A percentile compares a stretch with the other conserved stretches of the same genome.
phyloP scores from a whole-genome alignment of 2,113 vertebrate species.

The Equus quagga region DNA sequence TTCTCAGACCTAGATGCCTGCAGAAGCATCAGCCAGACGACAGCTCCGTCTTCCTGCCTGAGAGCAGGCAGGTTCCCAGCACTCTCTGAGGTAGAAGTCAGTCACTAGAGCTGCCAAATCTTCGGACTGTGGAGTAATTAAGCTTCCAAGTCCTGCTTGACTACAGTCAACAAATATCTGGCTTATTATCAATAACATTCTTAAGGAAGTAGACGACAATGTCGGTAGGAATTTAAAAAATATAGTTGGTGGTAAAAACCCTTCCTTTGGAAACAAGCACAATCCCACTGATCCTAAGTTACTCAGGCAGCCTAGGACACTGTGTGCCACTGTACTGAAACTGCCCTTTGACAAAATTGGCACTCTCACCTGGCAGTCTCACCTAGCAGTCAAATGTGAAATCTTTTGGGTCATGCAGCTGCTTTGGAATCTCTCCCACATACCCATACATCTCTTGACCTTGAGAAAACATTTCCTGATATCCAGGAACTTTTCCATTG shows the following conservation, averaged over 20 bases:
- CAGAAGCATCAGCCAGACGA: neutral
- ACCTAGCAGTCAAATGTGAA: slow-evolving; percentile 45
- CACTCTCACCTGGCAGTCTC: neutral
- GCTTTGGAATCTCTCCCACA: slow-evolving; percentile 69
- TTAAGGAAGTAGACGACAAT: neutral
- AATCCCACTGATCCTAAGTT: slow-evolving; percentile 1
- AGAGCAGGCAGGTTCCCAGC: neutral
- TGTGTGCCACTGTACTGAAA: slow-evolving; percentile 8
- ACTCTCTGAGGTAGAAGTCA: neutral
- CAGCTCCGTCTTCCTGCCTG: neutral
- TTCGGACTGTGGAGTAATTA: slow-evolving; percentile 15
- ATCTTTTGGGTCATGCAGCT: slow-evolving; percentile 44
- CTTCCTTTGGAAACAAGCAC: slow-evolving; percentile 37
- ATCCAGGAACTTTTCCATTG: slow-evolving; percentile 78
- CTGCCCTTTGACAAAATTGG: slow-evolving; percentile 47
- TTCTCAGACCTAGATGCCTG: neutral
- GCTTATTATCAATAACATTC: slow-evolving; percentile 46
- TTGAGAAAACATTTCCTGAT: slow-evolving; percentile 81
- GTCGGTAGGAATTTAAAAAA: slow-evolving; percentile 38
- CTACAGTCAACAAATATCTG: slow-evolving; percentile 46
- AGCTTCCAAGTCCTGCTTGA: slow-evolving; percentile 39
- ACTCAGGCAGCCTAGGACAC: neutral
- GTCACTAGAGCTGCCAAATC: neutral
- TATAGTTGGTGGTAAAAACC: neutral
- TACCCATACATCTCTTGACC: slow-evolving; percentile 77